Percentiles rank a stretch among this genome's conserved stretches.
phyloP scores from a whole-genome alignment of 2,113 vertebrate species.

The Halcyon malimbica region DNA sequence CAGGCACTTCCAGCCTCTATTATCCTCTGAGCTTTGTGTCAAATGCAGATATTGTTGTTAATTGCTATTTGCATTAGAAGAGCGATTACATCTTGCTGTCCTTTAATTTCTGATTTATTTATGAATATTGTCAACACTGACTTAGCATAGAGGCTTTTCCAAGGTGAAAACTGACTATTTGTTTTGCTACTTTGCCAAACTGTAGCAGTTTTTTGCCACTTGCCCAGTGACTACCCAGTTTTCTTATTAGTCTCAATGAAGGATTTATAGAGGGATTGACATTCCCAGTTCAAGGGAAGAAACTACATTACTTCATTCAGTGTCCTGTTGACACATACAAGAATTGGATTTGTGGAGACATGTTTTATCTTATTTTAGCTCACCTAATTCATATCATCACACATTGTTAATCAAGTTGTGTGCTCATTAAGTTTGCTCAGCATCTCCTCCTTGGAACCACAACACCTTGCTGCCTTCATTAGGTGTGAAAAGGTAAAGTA shows the following conservation, averaged over 20 bases:
- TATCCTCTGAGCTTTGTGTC: constrained; percentile 42
- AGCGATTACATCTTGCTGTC: background rate
- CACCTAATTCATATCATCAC: background rate
- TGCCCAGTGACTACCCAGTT: background rate
- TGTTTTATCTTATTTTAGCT: background rate
- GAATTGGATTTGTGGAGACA: background rate
- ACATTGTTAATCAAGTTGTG: rapidly evolving
- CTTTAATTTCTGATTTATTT: constrained; percentile 55
- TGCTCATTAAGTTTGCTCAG: background rate
- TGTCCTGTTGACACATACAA: background rate
- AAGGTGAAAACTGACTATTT: constrained; percentile 29
- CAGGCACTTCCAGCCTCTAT: constrained; percentile 3
- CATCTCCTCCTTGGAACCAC: background rate
- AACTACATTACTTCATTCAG: background rate
- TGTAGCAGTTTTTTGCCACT: background rate
- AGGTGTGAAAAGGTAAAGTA: background rate
- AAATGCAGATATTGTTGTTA: constrained; percentile 52
- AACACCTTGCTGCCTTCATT: background rate
- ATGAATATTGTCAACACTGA: constrained; percentile 17
- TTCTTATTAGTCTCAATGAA: background rate
- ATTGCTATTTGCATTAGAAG: constrained; percentile 45
- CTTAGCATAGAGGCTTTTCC: constrained; percentile 8
- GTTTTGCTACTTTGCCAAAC: constrained; percentile 4
- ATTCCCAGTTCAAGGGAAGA: background rate
- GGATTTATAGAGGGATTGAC: background rate